Evolutionary conservation across 2,113 vertebrate species (phyloP), one percentile per base, ranked within the genome.

Genomic region (Lophius piscatorius): DNA sequence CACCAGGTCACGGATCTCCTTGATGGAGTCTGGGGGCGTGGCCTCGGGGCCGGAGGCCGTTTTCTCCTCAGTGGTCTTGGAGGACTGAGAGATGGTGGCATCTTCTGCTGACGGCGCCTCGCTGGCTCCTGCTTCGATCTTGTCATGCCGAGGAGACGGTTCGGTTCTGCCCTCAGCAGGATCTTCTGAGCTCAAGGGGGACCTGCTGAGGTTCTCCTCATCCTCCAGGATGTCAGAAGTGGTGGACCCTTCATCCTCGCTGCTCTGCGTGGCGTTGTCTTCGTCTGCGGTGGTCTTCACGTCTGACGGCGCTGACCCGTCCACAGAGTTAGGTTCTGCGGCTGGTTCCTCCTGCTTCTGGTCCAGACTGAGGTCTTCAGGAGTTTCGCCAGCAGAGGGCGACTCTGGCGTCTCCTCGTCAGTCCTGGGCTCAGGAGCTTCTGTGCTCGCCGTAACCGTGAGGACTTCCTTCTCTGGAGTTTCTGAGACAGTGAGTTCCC

Each of bases 1-100:
- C 63, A 90, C 81, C 55, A 92, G 83, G 20, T 90, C 70, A 0
- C 86, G 80, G 74, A 91, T 90, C 61, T 76, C 79, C 69, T 71
- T 83, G 69, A 91, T 21, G 54, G 72, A 81, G 70, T 85, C 90
- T 7, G 22, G 57, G 3, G 87, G 20, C 6, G 0, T 59, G 12
- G n/a, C 21, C 4, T 16, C n/a, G 0, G 64, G 72, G 28, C 22
- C 9, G 10, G 64, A 13, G 2, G 17, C 6, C 0, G 18, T 12
- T 2, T 59, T 72, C 10, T 69, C 56, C 12, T 38, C 6, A 4
- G 9, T 2, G 3, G 42, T 4, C 26, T 39, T 49, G 24, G 65
- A 1, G 2, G 58, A 9, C 10, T 0, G 28, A n/a, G 52, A 18
- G 2, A 14, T 4, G 1, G 31, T 1, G 4, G 23, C 9, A 0